These are phyloP conservation scores for Drosophila infuscata DNA, from an alignment of 2,888 invertebrate genomes.

Conservation along the genomic window DNA sequence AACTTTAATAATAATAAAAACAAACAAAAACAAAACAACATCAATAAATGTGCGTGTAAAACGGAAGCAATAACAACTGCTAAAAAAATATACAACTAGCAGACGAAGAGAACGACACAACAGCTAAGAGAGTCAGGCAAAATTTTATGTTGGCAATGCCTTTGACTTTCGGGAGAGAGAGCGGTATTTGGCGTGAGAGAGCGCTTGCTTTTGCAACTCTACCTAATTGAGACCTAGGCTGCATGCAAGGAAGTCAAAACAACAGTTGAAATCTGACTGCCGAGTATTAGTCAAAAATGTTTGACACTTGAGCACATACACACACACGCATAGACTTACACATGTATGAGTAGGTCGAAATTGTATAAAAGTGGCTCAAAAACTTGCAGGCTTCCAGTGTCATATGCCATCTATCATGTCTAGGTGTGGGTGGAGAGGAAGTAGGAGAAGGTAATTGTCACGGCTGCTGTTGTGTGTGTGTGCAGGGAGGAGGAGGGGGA, in stretches of 20 bases:
- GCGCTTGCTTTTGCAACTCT: conserved; percentile 14
- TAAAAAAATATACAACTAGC: conserved; percentile 15
- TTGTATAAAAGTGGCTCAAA: conserved; percentile 56
- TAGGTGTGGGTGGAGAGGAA: conserved; percentile 36
- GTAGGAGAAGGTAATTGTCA: conserved; percentile 71
- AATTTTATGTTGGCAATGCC: conserved; percentile 47
- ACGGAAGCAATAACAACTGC: conserved; percentile 28
- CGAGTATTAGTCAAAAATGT: conserved; percentile 56
- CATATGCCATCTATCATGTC: conserved; percentile 71
- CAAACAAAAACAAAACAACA: conserved; percentile 44
- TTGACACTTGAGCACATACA: conserved; percentile 33
- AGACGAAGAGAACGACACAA: conserved; percentile 44
- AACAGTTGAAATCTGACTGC: conserved; percentile 52
- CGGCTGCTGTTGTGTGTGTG: conserved; percentile 24
- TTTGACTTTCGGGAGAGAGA: background rate
- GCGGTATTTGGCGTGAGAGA: conserved; percentile 51
- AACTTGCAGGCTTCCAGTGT: conserved; percentile 58
- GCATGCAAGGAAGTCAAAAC: conserved; percentile 29
- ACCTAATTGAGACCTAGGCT: conserved; percentile 56
- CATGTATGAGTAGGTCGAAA: conserved; percentile 24
- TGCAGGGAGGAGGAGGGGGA: background rate
- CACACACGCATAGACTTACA: conserved; percentile 20
- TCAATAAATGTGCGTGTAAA: conserved; percentile 42
- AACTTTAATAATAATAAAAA: conserved; percentile 78
- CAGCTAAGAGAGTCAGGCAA: conserved; percentile 32